Evolutionary conservation across 1,140 invertebrate species (phyloP).

Genomic region (Reticulitermes speratus): DNA sequence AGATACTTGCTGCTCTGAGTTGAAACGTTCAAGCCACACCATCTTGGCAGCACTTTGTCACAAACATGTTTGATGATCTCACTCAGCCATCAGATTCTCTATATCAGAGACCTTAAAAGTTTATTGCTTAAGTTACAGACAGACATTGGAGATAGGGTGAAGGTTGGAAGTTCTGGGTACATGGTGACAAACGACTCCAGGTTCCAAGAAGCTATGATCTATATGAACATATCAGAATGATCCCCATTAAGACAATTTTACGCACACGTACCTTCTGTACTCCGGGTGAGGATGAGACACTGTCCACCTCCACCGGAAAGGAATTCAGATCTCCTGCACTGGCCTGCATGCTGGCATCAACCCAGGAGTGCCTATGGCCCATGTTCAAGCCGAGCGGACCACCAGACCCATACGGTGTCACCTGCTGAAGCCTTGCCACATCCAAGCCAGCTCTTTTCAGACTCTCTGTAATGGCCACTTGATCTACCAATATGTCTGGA

Average conservation of each 20-base stretch:
- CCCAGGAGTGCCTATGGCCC: slow-evolving; percentile 70
- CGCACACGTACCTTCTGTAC: slow-evolving; percentile 64
- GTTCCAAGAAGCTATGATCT: too few relatives aligned
- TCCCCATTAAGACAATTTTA: neutral
- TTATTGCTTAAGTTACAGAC: too few relatives aligned
- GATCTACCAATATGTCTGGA: slow-evolving; percentile 69
- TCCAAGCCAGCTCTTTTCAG: slow-evolving; percentile 62
- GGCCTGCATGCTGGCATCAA: slow-evolving; percentile 58
- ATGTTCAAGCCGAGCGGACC: slow-evolving; percentile 32
- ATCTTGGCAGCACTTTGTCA: too few relatives aligned
- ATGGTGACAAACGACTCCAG: too few relatives aligned
- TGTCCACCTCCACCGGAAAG: slow-evolving; percentile 75
- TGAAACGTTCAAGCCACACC: too few relatives aligned
- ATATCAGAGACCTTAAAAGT: too few relatives aligned
- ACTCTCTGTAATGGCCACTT: slow-evolving; percentile 67
- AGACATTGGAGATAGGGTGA: too few relatives aligned
- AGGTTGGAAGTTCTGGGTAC: too few relatives aligned
- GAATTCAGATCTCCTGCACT: slow-evolving; percentile 45
- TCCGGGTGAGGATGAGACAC: slow-evolving; percentile 80
- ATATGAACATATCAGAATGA: too few relatives aligned
- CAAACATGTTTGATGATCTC: too few relatives aligned
- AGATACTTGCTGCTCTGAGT: too few relatives aligned
- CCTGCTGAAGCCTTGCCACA: slow-evolving; percentile 48
- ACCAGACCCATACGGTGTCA: slow-evolving; percentile 44
- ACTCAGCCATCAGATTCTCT: too few relatives aligned